Base-by-base conservation (phyloP, 2,888 invertebrate species). In the Leucophenga maculata region DNA sequence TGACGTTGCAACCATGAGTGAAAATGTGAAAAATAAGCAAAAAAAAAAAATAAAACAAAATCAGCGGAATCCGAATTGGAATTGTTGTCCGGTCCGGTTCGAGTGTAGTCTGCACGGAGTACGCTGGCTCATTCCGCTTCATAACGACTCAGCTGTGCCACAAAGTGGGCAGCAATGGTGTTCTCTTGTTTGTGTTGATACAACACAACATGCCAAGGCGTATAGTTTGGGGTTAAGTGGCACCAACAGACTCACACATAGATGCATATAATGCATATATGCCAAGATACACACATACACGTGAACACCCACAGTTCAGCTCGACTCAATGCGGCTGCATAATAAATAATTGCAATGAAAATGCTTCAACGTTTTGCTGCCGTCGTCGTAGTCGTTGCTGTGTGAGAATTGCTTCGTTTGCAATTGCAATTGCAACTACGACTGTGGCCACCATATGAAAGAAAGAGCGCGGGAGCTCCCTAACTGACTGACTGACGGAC, bases 341-440 rank as follows among this genome's bases (percentile, higher is more conserved):
- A 83, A 80, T 80, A 80, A 80, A 80, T 80, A 80, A 82, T 80
- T 80, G 80, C 80, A 83, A 72, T 82, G 77, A 83, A 82, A 83
- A 79, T 44, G 31, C 32, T 22, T 26, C 50, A 16, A 31, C 65
- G 39, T 31, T 32, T 60, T 14, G 60, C 62, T n/a, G 46, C n/a
- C 8, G 20, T 46, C 46, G 62, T 44, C 62, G n/a, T 20, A 22
- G 48, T 11, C 39, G n/a, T 48, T n/a, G 26, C 22, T 22, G 3
- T 62, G 48, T 16, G 26, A 64, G 22, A 46, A 22, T 18, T 22
- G 20, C 39, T 39, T 64, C 48, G 62, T 22, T 46, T 64, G 62
- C 32, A 32, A n/a, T n/a, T 50, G 50, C 18, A 18, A 50, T 18
- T 50, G n/a, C 18, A 18, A 50, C 16, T 50, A 8, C 26, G 6